Evolutionary conservation across 2,797 vertebrate genomes (phyloP).

Genomic region (Alcedo atthis): DNA sequence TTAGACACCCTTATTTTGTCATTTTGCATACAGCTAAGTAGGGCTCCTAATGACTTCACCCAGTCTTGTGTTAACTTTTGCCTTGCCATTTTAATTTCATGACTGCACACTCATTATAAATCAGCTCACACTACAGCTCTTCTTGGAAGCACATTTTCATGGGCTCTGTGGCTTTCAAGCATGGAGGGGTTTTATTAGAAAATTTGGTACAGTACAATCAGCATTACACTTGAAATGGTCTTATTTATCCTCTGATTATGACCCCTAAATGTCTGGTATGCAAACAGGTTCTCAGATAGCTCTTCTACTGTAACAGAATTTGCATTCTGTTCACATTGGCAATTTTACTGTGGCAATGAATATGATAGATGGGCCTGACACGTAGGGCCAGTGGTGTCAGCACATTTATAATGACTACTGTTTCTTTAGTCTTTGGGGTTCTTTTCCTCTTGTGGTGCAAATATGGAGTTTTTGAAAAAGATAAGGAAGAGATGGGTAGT

Average conservation of each 20-base stretch:
- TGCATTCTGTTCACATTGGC: conserved; percentile 27
- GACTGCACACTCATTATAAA: background rate
- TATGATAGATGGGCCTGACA: background rate
- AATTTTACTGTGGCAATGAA: background rate
- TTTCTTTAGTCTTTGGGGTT: background rate
- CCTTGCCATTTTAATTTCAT: background rate
- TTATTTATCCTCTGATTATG: background rate
- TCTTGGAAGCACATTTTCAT: background rate
- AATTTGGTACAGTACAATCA: background rate
- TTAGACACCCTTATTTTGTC: background rate
- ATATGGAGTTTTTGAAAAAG: background rate
- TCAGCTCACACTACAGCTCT: background rate
- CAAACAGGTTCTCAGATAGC: background rate
- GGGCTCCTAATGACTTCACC: background rate
- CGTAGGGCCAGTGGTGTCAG: background rate
- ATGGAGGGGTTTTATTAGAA: conserved; percentile 14
- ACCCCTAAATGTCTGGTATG: background rate
- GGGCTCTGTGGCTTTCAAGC: conserved; percentile 10
- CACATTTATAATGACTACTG: background rate
- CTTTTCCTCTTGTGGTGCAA: background rate
- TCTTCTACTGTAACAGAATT: background rate
- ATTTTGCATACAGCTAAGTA: background rate
- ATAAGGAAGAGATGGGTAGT: background rate
- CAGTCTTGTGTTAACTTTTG: background rate
- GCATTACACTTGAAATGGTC: background rate